These are phyloP conservation scores for Centroberyx gerrardi DNA, from an alignment of 2,797 vertebrate species.

Conservation along the genomic window DNA sequence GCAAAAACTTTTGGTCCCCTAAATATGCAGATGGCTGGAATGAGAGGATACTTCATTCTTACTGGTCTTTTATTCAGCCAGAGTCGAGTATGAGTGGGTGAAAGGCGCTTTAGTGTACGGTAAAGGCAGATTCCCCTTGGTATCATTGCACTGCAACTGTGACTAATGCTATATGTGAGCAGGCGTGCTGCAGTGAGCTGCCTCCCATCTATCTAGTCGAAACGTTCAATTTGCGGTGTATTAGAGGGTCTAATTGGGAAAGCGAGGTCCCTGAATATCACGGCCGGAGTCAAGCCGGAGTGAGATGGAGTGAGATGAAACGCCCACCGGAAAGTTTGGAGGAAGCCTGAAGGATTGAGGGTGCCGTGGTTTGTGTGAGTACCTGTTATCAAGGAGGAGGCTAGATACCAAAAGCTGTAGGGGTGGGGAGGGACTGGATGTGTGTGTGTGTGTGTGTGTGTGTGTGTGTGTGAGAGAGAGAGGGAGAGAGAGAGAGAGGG, in stretches of 20 bases:
- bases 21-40: conserved; percentile 54
- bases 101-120: conserved; percentile 64
- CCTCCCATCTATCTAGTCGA: conserved; percentile 65
- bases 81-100: conserved; percentile 72
- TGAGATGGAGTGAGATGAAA: conserved; percentile 37
- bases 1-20: conserved; percentile 62
- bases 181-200: conserved; percentile 80
- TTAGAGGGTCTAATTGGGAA: conserved; percentile 29
- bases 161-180: conserved; percentile 81
- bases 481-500: conserved; percentile 16
- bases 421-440: conserved; percentile 32
- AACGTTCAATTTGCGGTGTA: conserved; percentile 43
- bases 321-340: conserved; percentile 69
- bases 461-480: conserved; percentile 8
- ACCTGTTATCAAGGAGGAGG: conserved; percentile 37
- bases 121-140: conserved; percentile 72
- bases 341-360: conserved; percentile 53
- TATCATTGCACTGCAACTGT: conserved; percentile 78
- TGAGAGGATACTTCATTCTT: conserved; percentile 50
- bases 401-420: conserved; percentile 22
- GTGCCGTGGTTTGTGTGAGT: conserved; percentile 66
- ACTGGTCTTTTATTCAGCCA: conserved; percentile 37
- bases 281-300: conserved; percentile 36
- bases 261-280: conserved; percentile 26
- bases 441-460: conserved; percentile 29